Conservation (phyloP, 1,140 invertebrate species). For the Caenorhabditis briggsae region DNA sequence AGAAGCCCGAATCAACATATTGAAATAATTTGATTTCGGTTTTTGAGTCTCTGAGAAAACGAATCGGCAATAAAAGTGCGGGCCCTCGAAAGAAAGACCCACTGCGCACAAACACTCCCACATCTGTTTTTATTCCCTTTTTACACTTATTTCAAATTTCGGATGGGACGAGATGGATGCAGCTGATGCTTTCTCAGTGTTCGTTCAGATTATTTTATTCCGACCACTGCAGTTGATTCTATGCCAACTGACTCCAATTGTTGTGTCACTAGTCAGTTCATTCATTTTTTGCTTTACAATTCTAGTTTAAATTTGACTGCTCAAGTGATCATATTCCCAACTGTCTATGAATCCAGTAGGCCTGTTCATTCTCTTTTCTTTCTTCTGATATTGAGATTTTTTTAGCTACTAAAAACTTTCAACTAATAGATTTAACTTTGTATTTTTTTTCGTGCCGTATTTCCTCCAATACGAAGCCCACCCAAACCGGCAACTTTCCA, state of each 20-base stretch:
- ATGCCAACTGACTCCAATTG: not conserved
- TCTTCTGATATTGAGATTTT: too few relatives aligned
- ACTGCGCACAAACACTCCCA: constrained; percentile 30
- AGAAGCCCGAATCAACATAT: not conserved
- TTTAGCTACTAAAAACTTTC: too few relatives aligned
- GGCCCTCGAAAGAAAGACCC: not conserved
- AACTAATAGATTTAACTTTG: too few relatives aligned
- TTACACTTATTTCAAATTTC: constrained; percentile 16
- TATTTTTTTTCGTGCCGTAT: too few relatives aligned
- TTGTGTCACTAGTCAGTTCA: too few relatives aligned
- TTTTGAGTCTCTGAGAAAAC: constrained; percentile 26
- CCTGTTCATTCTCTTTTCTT: too few relatives aligned
- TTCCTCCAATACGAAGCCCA: too few relatives aligned
- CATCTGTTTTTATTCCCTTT: constrained; percentile 47
- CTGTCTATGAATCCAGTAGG: too few relatives aligned
- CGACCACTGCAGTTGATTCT: not conserved
- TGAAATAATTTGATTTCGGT: constrained; percentile 52
- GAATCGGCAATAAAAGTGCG: constrained; percentile 22
- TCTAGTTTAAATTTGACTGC: constrained; percentile 1
- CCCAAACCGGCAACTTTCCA: too few relatives aligned
- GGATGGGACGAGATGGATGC: not conserved
- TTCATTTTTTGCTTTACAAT: not conserved
- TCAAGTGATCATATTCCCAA: too few relatives aligned
- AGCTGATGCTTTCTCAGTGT: not conserved
- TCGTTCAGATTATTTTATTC: constrained; percentile 25